A percentile compares a stretch with the other conserved stretches of the same genome.
phyloP scores from a whole-genome alignment of 2,888 invertebrate species.

The Idaea aversata region DNA sequence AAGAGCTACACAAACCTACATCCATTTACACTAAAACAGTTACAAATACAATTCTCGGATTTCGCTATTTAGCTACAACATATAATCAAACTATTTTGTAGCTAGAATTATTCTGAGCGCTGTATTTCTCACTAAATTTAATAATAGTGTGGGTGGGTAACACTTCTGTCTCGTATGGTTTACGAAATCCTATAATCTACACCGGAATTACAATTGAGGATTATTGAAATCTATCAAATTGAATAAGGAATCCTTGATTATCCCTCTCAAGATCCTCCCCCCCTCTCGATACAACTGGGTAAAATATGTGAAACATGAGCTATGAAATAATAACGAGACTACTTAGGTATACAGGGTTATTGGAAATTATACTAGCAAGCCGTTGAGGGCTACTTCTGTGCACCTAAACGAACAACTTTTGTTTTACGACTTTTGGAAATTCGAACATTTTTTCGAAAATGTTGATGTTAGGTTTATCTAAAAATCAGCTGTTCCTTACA shows the following conservation, averaged over 20 bases:
- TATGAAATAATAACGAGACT: background rate
- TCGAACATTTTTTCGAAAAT: no score
- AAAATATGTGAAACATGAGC: background rate
- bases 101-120: background rate
- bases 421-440: no score
- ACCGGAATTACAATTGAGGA: slow-evolving; percentile 6
- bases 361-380: no score
- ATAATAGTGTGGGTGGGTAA: slow-evolving; percentile 7
- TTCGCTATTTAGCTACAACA: background rate
- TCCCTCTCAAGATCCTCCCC: slow-evolving; percentile 11
- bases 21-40: background rate
- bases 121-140: slow-evolving; percentile 13
- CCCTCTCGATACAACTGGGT: slow-evolving; percentile 8
- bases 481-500: no score
- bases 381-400: no score
- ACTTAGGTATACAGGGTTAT: background rate
- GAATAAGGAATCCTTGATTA: slow-evolving; percentile 12
- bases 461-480: no score
- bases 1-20: background rate
- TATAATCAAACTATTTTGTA: background rate
- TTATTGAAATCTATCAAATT: slow-evolving; percentile 19
- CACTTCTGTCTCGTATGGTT: background rate
- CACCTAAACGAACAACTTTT: no score
- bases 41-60: background rate
- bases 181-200: slow-evolving; percentile 3